Evolutionary conservation across 2,888 invertebrate genomes (phyloP).

Genomic region (Cryptocephalus primarius): DNA sequence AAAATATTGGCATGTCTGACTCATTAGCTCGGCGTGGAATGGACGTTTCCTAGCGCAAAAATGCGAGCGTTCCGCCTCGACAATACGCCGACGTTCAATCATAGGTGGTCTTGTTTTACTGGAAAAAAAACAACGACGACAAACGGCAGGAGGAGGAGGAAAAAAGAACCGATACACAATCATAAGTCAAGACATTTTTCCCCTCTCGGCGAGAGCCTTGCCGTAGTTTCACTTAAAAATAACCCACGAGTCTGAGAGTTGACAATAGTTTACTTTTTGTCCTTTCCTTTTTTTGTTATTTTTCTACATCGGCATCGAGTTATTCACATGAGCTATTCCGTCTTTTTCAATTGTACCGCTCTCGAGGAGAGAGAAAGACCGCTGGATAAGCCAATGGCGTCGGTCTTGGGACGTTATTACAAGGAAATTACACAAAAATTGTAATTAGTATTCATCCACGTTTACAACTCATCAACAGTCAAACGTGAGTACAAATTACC

Average conservation of each 20-base stretch:
- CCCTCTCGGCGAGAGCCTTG: constrained; percentile 13
- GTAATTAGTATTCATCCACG: too few relatives aligned
- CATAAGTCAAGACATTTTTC: constrained; percentile 25
- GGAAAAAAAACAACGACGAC: constrained; percentile 12
- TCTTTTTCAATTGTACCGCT: constrained; percentile 7
- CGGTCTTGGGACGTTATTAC: too few relatives aligned
- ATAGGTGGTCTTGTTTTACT: constrained; percentile 25
- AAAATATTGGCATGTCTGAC: too few relatives aligned
- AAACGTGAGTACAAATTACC: too few relatives aligned
- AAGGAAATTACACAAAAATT: too few relatives aligned
- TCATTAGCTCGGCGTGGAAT: too few relatives aligned
- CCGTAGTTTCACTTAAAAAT: constrained; percentile 24
- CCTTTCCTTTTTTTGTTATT: constrained; percentile 11
- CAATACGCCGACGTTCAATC: constrained; percentile 12
- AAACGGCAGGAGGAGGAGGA: neutral
- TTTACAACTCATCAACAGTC: too few relatives aligned
- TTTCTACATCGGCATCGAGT: constrained; percentile 12
- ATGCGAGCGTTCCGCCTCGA: too few relatives aligned
- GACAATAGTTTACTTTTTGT: constrained; percentile 26
- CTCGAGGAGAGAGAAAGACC: neutral
- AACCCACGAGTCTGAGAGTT: constrained; percentile 18
- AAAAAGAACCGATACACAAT: constrained; percentile 12
- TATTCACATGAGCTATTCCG: constrained; percentile 11
- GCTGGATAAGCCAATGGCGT: too few relatives aligned
- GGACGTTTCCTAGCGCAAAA: too few relatives aligned